Evolutionary conservation across 2,797 vertebrate genomes (phyloP).

Genomic region (Spatula versicolor): DNA sequence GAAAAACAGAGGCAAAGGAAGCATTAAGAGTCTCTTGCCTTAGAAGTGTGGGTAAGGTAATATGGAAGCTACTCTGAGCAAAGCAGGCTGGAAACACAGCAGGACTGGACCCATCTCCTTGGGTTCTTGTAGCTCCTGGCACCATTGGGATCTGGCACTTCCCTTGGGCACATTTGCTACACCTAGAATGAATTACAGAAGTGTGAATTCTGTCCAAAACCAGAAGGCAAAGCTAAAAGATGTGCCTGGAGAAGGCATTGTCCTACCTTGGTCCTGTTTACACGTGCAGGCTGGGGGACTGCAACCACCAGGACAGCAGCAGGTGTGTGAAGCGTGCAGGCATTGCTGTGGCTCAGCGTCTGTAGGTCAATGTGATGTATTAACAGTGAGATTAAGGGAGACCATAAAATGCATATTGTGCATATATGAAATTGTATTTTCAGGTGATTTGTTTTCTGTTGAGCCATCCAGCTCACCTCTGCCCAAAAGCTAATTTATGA

Average conservation of each 20-base stretch:
- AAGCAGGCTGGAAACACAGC: rapidly evolving
- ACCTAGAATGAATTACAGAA: not conserved
- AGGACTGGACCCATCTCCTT: not conserved
- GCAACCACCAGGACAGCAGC: not conserved
- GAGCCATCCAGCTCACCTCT: not conserved
- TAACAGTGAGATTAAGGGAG: not conserved
- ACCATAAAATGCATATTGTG: not conserved
- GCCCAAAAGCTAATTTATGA: slow-evolving; percentile 12
- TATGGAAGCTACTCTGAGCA: not conserved
- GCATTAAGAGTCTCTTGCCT: not conserved
- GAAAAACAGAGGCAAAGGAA: not conserved
- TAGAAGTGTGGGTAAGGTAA: not conserved
- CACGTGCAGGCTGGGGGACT: not conserved
- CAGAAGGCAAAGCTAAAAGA: not conserved
- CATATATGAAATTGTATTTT: not conserved
- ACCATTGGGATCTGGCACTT: not conserved
- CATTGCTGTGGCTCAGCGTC: not conserved
- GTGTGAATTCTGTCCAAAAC: not conserved
- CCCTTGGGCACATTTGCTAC: not conserved
- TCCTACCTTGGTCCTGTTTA: not conserved
- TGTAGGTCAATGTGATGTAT: not conserved
- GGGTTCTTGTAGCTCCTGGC: not conserved
- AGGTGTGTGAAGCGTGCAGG: rapidly evolving
- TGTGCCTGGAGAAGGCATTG: not conserved
- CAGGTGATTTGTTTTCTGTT: slow-evolving; percentile 1